Evolutionary conservation across 2,797 vertebrate genomes (phyloP).

Genomic region (Falco biarmicus): DNA sequence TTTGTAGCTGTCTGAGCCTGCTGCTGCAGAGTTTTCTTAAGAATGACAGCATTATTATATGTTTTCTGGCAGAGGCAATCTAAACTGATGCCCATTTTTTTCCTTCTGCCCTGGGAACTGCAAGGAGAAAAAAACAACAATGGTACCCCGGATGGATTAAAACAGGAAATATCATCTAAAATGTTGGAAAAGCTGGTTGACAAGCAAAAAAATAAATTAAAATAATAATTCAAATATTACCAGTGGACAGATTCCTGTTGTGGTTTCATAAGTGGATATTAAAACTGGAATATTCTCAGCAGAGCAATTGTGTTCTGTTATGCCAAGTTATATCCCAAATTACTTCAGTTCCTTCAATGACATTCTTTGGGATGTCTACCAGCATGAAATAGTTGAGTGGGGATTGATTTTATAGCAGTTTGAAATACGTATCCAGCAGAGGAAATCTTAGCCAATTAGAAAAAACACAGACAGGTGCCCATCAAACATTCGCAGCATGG

Average conservation of each 20-base stretch:
- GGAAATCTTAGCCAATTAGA: not conserved
- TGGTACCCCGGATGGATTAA: not conserved
- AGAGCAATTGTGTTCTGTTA: not conserved
- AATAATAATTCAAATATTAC: not conserved
- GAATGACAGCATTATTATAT: constrained; percentile 54
- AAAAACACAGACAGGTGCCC: not conserved
- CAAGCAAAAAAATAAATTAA: not conserved
- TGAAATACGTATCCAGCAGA: not conserved
- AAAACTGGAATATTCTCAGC: not conserved
- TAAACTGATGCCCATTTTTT: constrained; percentile 51
- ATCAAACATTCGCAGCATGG: not conserved
- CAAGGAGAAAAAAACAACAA: not conserved
- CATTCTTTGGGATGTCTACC: not conserved
- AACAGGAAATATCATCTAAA: constrained; percentile 33
- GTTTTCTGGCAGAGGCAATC: constrained; percentile 55
- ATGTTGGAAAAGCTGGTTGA: not conserved
- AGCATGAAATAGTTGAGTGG: not conserved
- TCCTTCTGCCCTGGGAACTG: constrained; percentile 29
- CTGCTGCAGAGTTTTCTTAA: constrained; percentile 52
- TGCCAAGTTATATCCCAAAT: not conserved
- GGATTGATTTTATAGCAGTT: not conserved
- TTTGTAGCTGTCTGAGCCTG: constrained; percentile 68
- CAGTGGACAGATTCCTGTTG: not conserved
- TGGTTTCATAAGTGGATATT: not conserved
- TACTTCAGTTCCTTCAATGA: not conserved